phyloP scores from a whole-genome alignment of 2,113 vertebrate genomes.

The Noctilio leporinus region DNA sequence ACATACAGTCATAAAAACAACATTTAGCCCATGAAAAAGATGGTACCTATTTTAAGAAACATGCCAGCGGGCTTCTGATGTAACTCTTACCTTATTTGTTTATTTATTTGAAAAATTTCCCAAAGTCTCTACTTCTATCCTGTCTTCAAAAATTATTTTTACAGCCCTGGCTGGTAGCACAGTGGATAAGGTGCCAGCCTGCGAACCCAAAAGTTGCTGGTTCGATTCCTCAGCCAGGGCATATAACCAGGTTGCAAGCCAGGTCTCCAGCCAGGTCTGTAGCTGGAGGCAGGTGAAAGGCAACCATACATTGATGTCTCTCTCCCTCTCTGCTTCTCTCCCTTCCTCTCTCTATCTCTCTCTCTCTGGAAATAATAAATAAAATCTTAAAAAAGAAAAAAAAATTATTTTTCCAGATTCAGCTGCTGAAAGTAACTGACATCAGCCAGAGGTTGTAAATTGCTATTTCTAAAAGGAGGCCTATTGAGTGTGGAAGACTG shows the following conservation, averaged over 20 bases:
- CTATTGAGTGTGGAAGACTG: background rate
- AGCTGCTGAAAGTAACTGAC: background rate
- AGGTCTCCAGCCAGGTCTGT: too few species aligned
- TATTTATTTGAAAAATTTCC: background rate
- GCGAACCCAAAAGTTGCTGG: too few species aligned
- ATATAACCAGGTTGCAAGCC: too few species aligned
- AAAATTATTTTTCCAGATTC: background rate
- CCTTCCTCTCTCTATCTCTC: too few species aligned
- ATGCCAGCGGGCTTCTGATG: background rate
- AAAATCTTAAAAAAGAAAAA: too few species aligned
- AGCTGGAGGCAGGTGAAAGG: too few species aligned
- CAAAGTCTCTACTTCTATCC: background rate
- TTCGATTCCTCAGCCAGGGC: too few species aligned
- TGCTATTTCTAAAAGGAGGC: background rate
- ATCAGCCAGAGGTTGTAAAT: background rate
- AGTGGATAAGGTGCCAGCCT: too few species aligned
- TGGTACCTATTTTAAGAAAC: background rate
- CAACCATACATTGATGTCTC: too few species aligned
- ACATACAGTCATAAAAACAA: background rate
- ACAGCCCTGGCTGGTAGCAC: too few species aligned
- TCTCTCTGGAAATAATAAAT: too few species aligned
- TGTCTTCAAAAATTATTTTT: background rate
- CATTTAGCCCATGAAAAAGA: background rate
- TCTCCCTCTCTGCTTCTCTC: too few species aligned
- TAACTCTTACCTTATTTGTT: background rate